Evolutionary conservation across 2,888 invertebrate species (phyloP).

Genomic region (Rapana venosa): DNA sequence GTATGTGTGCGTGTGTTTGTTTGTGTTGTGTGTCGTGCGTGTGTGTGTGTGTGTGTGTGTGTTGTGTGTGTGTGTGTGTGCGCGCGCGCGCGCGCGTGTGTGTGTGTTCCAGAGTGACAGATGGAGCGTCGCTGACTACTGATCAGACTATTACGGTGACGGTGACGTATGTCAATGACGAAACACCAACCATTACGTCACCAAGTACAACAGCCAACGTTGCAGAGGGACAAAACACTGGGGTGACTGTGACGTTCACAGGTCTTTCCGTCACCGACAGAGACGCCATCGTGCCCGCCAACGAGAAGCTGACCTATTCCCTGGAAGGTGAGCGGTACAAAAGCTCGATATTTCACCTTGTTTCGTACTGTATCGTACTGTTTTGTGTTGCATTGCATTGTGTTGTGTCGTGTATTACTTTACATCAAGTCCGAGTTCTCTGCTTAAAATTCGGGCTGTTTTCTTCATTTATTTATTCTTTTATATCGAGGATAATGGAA

Average conservation of each 20-base stretch:
- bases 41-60: constrained; percentile 8
- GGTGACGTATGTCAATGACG: constrained; percentile 34
- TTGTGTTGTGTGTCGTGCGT: constrained; percentile 12
- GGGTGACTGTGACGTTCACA: constrained; percentile 8
- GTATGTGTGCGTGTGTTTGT: neutral
- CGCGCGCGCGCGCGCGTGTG: neutral
- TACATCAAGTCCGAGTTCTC: no score
- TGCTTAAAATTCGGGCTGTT: no score
- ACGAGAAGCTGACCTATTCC: constrained; percentile 29
- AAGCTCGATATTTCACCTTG: no score
- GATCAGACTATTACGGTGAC: constrained; percentile 15
- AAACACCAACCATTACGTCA: constrained; percentile 22
- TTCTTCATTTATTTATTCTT: no score
- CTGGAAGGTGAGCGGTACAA: neutral
- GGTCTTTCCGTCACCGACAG: constrained; percentile 16
- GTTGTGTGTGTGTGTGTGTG: constrained; percentile 22
- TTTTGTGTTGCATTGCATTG: no score
- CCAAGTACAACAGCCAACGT: constrained; percentile 14
- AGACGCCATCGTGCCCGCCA: neutral
- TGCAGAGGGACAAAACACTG: neutral
- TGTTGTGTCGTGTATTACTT: no score
- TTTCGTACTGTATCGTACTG: no score
- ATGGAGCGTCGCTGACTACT: neutral
- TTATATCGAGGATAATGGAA: no score
- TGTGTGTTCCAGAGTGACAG: constrained; percentile 5